These are phyloP conservation scores for Mallotus villosus DNA, from an alignment of 2,797 vertebrate species.

Conservation along the genomic window DNA sequence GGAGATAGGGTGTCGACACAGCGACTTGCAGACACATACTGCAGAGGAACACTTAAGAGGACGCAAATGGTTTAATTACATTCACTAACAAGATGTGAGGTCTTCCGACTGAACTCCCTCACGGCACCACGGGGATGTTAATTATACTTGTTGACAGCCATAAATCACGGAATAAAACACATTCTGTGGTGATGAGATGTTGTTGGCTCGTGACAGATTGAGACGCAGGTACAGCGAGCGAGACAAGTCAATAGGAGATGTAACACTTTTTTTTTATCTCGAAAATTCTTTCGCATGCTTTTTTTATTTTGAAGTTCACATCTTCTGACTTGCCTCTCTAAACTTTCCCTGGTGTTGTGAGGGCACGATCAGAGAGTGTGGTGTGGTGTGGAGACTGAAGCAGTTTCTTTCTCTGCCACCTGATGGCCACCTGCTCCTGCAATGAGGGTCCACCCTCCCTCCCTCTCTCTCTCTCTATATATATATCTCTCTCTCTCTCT, in stretches of 20 bases:
- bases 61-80: constrained; percentile 34
- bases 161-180: constrained; percentile 38
- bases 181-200: constrained; percentile 33
- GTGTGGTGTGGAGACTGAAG: constrained; percentile 37
- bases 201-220: too few species aligned
- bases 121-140: constrained; percentile 44
- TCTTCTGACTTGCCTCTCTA: not conserved
- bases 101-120: constrained; percentile 39
- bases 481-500: not conserved
- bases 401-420: constrained; percentile 80
- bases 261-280: not conserved
- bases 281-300: not conserved
- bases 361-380: too few species aligned
- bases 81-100: constrained; percentile 41
- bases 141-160: constrained; percentile 43
- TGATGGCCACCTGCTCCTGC: constrained; percentile 83
- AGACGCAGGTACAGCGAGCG: not conserved
- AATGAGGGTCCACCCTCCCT: constrained; percentile 36
- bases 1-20: constrained; percentile 24
- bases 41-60: constrained; percentile 40
- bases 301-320: not conserved
- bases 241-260: not conserved
- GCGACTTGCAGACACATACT: constrained; percentile 31
- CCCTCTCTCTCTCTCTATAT: constrained; percentile 2
- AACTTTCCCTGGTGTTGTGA: too few species aligned